Evolutionary conservation across 2,797 vertebrate species (phyloP), one percentile per base, ranked within the genome.

Genomic region (Pelochelys cantorii): DNA sequence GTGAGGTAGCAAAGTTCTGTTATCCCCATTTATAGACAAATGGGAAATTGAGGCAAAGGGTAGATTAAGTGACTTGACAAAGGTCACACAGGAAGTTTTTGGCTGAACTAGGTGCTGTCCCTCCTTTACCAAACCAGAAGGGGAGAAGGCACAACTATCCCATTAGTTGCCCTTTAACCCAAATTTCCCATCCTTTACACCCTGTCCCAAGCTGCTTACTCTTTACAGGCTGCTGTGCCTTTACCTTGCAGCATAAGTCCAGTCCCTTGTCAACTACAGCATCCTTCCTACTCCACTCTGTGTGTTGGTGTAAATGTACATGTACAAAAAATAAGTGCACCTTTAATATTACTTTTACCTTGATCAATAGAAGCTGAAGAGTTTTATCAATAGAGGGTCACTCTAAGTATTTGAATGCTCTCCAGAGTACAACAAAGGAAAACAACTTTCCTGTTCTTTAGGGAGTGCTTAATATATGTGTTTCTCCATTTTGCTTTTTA

Each of bases 401-500:
- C 29, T 68, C 13, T 48, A 78, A 27, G 2, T 2, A 55, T 74
- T 87, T 75, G 25, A 77, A 52, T 48, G 85, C 89, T 87, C 56
- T 94, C 31, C 11, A 29, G 15, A 9, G 5, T 80, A 9, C 84
- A 86, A 60, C 23, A 15, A 42, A 85, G 78, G 22, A 89, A 91
- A 93, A 74, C 34, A 83, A 18, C 11, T 81, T 95, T 54, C 52
- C 0, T 77, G 0, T 90, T n/a, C n/a, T 80, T n/a, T 1, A 1
- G 84, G 53, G n/a, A 55, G 14, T 7, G 42, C 22, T 88, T 92
- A 34, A 88, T 94, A 91, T n/a, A 56, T n/a, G 4, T 18, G 68
- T n/a, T 81, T 87, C 78, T 34, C 54, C 84, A n/a, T 91, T 86
- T 79, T 82, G 20, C n/a, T 75, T 93, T 97, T 94, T 93, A 93